Evolutionary conservation across 2,888 invertebrate species (phyloP).

Genomic region (Cryptocheilus praepositus): DNA sequence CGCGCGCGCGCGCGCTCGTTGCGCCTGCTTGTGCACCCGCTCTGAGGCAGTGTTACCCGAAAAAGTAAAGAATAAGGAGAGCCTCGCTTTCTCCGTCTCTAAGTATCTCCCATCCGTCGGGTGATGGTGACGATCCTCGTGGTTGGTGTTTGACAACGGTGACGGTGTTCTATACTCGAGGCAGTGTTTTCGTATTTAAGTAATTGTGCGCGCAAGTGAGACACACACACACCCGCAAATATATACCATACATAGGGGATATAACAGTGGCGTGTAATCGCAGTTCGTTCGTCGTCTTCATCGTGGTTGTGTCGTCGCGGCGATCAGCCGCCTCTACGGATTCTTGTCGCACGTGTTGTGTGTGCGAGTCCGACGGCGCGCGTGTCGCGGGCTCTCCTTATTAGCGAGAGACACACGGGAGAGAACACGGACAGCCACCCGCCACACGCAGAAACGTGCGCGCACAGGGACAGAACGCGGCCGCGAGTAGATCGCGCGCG

Average conservation of each 20-base stretch:
- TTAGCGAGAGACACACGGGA: conserved; percentile 1
- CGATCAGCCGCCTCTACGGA: neutral
- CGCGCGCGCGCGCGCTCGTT: neutral
- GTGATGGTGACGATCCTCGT: conserved; percentile 22
- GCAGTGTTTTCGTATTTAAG: conserved; percentile 12
- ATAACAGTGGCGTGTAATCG: no score
- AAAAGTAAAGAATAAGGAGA: conserved; percentile 5
- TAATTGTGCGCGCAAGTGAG: conserved; percentile 32
- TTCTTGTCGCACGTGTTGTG: neutral
- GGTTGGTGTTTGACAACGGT: conserved; percentile 33
- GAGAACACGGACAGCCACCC: no score
- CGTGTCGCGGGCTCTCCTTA: conserved; percentile 6
- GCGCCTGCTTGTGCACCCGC: conserved; percentile 13
- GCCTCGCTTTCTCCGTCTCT: neutral
- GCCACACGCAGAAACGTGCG: neutral
- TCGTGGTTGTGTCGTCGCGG: conserved; percentile 1
- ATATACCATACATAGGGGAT: neutral
- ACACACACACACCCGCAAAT: conserved; percentile 13
- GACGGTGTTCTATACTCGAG: conserved; percentile 38
- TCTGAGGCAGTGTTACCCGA: conserved; percentile 35
- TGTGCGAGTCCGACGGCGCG: conserved; percentile 7
- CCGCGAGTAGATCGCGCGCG: neutral
- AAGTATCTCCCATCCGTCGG: conserved; percentile 28
- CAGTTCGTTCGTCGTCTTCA: no score
- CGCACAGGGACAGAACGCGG: conserved; percentile 1